Conservation (phyloP, 2,888 invertebrate species). For the Dione vanillae region DNA sequence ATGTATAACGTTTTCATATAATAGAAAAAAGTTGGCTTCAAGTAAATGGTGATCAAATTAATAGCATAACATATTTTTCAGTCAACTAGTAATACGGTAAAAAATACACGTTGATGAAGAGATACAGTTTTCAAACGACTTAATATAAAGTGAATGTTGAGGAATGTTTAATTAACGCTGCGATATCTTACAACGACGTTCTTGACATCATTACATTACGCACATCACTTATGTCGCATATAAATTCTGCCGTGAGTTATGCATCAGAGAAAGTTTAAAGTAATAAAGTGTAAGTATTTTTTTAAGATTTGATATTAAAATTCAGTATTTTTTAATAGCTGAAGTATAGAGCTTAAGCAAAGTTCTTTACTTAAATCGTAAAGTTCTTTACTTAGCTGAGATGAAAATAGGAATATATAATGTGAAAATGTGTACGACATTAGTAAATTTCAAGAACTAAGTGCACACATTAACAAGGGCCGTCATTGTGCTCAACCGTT, state of each 20-base stretch:
- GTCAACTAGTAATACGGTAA: background rate
- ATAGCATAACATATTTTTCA: background rate
- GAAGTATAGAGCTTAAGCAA: background rate
- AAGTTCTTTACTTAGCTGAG: background rate
- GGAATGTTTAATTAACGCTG: constrained; percentile 79
- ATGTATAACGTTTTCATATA: too few relatives aligned
- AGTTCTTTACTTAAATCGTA: background rate
- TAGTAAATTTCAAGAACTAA: background rate
- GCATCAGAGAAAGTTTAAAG: constrained; percentile 9
- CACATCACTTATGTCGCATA: constrained; percentile 43
- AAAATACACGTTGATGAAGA: constrained; percentile 42
- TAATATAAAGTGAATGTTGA: constrained; percentile 67
- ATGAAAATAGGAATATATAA: constrained; percentile 3
- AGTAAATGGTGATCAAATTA: too few relatives aligned
- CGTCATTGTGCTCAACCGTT: background rate
- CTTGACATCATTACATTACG: constrained; percentile 25
- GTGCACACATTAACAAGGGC: background rate
- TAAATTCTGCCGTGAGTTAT: constrained; percentile 20
- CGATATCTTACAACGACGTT: constrained; percentile 58
- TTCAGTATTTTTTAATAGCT: background rate
- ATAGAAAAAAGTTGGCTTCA: too few relatives aligned
- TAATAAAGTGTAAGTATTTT: background rate
- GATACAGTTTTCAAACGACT: constrained; percentile 69
- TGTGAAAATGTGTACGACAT: background rate
- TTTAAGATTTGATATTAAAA: background rate